These are phyloP conservation scores for Haplochromis vanheusdeni DNA, from an alignment of 2,113 vertebrate genomes.

Conservation along the genomic window DNA sequence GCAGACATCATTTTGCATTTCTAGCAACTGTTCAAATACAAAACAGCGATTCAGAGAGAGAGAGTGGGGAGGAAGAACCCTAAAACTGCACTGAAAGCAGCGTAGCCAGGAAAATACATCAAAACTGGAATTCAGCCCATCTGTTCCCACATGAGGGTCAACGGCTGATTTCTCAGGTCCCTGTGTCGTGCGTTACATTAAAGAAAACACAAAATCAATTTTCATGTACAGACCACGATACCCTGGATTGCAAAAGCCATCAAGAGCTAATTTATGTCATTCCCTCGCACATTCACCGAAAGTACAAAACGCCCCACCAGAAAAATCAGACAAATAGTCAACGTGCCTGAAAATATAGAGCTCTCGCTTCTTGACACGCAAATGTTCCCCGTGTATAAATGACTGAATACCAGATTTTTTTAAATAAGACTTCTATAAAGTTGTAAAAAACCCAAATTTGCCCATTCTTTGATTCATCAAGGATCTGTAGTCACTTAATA, in stretches of 20 bases:
- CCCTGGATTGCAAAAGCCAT: conserved; percentile 1
- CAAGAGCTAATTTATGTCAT: conserved; percentile 13
- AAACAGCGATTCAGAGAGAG: neutral
- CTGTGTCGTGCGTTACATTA: conserved; percentile 10
- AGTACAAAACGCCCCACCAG: conserved; percentile 27
- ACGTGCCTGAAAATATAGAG: conserved; percentile 39
- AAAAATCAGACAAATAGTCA: conserved; percentile 6
- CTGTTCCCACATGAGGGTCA: neutral
- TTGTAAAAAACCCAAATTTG: conserved; percentile 11
- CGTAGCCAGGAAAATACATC: conserved; percentile 15
- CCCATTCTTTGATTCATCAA: neutral
- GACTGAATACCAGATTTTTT: neutral
- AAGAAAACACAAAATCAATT: conserved; percentile 1
- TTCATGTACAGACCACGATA: conserved; percentile 9
- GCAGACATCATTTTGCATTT: conserved; percentile 53
- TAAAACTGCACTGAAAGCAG: conserved; percentile 27
- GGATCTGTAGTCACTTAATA: neutral
- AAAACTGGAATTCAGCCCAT: conserved; percentile 8
- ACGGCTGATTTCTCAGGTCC: neutral
- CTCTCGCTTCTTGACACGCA: neutral
- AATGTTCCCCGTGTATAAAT: neutral
- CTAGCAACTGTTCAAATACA: conserved; percentile 46
- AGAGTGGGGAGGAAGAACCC: neutral
- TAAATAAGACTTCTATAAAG: neutral
- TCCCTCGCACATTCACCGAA: conserved; percentile 2